phyloP scores from a whole-genome alignment of 2,797 vertebrate genomes.

The Bovichtus diacanthus region DNA sequence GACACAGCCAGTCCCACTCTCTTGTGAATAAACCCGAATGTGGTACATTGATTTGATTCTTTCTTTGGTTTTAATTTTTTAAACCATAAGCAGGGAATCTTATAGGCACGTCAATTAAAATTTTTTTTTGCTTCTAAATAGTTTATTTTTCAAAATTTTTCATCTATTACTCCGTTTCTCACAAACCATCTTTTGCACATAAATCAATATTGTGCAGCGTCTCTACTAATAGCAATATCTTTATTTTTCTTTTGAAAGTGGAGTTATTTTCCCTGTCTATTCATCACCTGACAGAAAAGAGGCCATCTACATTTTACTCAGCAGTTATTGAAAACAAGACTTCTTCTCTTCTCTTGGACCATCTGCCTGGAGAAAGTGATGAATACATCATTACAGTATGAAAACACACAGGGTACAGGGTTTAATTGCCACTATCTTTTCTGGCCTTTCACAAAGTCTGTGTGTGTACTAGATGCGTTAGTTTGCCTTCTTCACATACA shows the following conservation, averaged over 20 bases:
- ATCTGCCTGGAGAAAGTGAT: conserved; percentile 6
- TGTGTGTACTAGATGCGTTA: neutral
- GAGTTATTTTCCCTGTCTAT: neutral
- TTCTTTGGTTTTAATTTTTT: neutral
- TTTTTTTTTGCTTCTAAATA: neutral
- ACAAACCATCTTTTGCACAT: neutral
- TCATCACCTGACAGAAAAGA: neutral
- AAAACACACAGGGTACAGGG: neutral
- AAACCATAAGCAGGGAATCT: neutral
- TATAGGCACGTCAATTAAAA: neutral
- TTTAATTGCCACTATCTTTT: conserved; percentile 9
- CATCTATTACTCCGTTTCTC: neutral
- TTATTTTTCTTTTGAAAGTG: neutral
- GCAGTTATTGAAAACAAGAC: conserved; percentile 10
- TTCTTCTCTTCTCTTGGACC: neutral
- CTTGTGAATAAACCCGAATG: neutral
- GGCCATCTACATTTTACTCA: conserved; percentile 2
- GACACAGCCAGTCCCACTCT: neutral
- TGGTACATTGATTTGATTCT: neutral
- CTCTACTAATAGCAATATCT: neutral
- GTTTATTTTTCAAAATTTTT: neutral
- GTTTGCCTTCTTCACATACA: neutral
- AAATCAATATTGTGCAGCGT: neutral
- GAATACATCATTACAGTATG: conserved; percentile 5
- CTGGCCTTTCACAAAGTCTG: neutral